Evolutionary conservation across 2,113 vertebrate species (phyloP).

Genomic region (Tychaedon coryphoeus): DNA sequence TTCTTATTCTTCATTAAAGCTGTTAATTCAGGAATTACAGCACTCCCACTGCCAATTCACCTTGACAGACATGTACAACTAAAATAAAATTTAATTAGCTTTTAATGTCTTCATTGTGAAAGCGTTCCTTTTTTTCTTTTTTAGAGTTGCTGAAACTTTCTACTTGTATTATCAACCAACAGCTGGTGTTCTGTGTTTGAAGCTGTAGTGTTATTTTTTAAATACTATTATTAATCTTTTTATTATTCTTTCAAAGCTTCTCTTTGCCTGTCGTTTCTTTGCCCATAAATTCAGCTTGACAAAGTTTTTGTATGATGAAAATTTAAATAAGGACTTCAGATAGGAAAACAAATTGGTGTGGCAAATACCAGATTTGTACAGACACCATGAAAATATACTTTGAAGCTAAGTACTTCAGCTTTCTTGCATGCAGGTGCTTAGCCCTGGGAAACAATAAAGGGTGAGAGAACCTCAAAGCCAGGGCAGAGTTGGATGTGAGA

Average conservation of each 20-base stretch:
- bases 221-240: neutral
- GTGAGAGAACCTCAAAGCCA: neutral
- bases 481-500: neutral
- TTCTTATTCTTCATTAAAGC: neutral
- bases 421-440: neutral
- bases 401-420: neutral
- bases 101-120: neutral
- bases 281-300: neutral
- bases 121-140: neutral
- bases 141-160: neutral
- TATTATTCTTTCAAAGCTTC: slow-evolving; percentile 21
- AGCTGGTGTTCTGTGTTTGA: neutral
- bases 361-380: neutral
- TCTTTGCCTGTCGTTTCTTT: neutral
- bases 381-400: neutral
- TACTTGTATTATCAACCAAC: neutral
- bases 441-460: neutral
- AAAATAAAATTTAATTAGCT: neutral
- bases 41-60: neutral
- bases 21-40: neutral
- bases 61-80: neutral
- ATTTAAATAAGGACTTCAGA: neutral
- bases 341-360: neutral
- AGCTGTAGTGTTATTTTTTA: neutral
- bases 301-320: neutral